A percentile compares a stretch with the other conserved stretches of the same genome.
Evolutionary conservation across 2,113 vertebrate genomes (phyloP).

Genomic region (Aythya baeri): DNA sequence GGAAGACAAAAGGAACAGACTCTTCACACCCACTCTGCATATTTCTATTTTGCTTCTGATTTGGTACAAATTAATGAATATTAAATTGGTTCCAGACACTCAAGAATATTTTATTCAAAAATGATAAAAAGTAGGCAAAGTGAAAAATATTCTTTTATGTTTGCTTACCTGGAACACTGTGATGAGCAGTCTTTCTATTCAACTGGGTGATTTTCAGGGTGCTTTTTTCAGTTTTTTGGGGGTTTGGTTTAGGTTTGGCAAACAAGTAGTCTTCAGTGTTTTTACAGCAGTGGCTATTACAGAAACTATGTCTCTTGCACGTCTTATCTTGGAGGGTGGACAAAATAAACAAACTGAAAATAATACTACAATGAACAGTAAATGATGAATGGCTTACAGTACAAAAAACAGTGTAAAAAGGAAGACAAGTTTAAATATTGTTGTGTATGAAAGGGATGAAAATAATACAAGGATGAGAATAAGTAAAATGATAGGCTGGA

Average conservation of each 20-base stretch:
- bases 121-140: background rate
- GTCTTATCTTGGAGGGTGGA: constrained; percentile 89
- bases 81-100: background rate
- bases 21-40: background rate
- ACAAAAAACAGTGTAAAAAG: constrained; percentile 98
- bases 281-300: constrained; percentile 83
- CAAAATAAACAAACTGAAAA: constrained; percentile 88
- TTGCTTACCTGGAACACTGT: constrained; percentile 76
- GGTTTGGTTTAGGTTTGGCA: constrained; percentile 62
- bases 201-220: constrained; percentile 31
- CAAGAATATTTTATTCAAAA: background rate
- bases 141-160: background rate
- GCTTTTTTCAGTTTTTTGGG: constrained; percentile 5
- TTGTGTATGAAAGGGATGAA: constrained; percentile 98
- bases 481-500: constrained; percentile 99
- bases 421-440: constrained; percentile 99
- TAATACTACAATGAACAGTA: constrained; percentile 80
- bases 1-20: background rate
- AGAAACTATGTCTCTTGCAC: constrained; percentile 87
- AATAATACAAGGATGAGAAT: constrained; percentile 99
- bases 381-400: constrained; percentile 85
- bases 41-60: background rate
- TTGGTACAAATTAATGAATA: background rate
- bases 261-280: constrained; percentile 87
- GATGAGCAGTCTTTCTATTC: constrained; percentile 46